Evolutionary conservation across 2,888 invertebrate species (phyloP).

Genomic region (Cataglyphis albicans): DNA sequence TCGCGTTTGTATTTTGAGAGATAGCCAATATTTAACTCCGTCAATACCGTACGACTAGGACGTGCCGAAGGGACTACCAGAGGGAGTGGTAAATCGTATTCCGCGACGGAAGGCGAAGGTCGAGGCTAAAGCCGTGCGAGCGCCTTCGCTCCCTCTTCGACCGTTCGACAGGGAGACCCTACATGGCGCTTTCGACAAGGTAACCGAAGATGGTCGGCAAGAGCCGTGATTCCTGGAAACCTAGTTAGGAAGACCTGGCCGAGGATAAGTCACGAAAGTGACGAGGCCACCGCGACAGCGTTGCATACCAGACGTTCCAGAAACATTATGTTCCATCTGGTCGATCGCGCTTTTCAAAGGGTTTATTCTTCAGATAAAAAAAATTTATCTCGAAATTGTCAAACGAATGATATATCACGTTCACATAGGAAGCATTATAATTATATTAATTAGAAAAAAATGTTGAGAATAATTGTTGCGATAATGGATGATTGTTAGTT

Average conservation of each 20-base stretch:
- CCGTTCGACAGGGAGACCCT: slow-evolving; percentile 36
- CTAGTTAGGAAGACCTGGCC: slow-evolving; percentile 1
- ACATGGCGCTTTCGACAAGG: slow-evolving; percentile 57
- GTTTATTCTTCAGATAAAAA: background rate
- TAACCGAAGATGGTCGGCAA: slow-evolving; percentile 40
- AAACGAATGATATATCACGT: background rate
- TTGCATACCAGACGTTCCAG: background rate
- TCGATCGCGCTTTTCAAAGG: background rate
- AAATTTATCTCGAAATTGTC: background rate
- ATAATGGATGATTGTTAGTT: background rate
- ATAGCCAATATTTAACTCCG: slow-evolving; percentile 73
- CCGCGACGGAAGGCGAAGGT: slow-evolving; percentile 57
- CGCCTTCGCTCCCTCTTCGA: slow-evolving; percentile 43
- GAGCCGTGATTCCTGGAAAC: slow-evolving; percentile 53
- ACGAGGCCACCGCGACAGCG: slow-evolving; percentile 17
- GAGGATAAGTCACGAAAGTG: slow-evolving; percentile 47
- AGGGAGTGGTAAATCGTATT: slow-evolving; percentile 49
- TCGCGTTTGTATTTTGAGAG: slow-evolving; percentile 72
- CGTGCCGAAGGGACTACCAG: slow-evolving; percentile 48
- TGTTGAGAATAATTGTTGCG: no score
- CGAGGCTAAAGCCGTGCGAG: slow-evolving; percentile 44
- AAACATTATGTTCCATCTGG: background rate
- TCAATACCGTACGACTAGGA: slow-evolving; percentile 44
- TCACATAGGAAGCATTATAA: background rate
- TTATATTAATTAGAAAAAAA: slow-evolving; percentile 17